phyloP scores from a whole-genome alignment of 2,797 vertebrate species.

The Danio albolineatus region DNA sequence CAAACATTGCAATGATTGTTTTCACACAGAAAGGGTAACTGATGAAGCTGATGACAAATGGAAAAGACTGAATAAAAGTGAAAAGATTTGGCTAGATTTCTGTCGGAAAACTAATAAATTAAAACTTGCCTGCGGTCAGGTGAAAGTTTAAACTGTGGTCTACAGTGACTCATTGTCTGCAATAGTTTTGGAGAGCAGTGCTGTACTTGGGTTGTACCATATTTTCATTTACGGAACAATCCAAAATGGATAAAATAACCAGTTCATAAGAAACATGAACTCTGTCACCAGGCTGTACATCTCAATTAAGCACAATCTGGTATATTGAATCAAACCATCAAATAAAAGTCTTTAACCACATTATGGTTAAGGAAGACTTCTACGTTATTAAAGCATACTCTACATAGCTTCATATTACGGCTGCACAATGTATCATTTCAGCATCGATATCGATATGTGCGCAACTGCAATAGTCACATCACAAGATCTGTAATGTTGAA shows the following conservation, averaged over 20 bases:
- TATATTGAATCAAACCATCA: not conserved
- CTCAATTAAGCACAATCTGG: constrained; percentile 24
- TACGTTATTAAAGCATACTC: not conserved
- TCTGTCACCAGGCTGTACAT: constrained; percentile 37
- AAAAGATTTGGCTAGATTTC: constrained; percentile 31
- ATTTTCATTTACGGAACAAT: constrained; percentile 61
- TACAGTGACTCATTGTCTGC: constrained; percentile 69
- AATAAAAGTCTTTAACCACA: not conserved
- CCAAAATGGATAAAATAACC: constrained; percentile 14
- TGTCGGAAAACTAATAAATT: constrained; percentile 50
- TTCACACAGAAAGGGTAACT: constrained; percentile 27
- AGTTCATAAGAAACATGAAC: constrained; percentile 57
- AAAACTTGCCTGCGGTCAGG: constrained; percentile 28
- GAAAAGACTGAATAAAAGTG: constrained; percentile 35
- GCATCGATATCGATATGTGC: too few species aligned
- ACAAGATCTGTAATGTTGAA: too few species aligned
- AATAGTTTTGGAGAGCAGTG: constrained; percentile 61
- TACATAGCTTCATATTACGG: not conserved
- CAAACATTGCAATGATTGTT: constrained; percentile 43
- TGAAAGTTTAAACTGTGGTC: constrained; percentile 42
- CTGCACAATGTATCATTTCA: too few species aligned
- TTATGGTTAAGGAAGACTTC: not conserved
- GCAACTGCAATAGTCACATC: too few species aligned
- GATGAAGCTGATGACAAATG: constrained; percentile 19
- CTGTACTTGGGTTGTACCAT: constrained; percentile 62